Evolutionary conservation across 2,888 invertebrate genomes (phyloP).

Genomic region (Apoda limacodes): DNA sequence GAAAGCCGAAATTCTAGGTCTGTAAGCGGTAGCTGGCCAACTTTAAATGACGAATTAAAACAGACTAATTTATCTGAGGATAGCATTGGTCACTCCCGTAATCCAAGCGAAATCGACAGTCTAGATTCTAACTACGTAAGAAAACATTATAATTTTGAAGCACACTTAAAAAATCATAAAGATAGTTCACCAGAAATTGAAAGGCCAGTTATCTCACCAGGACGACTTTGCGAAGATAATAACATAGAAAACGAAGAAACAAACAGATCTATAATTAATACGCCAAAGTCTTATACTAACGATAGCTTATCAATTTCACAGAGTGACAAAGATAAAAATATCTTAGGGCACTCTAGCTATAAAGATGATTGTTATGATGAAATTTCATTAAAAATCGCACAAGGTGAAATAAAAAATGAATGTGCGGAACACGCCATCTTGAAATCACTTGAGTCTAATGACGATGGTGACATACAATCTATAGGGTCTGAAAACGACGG

Average conservation of each 20-base stretch:
- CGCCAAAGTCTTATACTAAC: constrained; percentile 55
- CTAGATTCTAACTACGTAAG: constrained; percentile 70
- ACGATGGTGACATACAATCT: constrained; percentile 42
- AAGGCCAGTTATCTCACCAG: constrained; percentile 42
- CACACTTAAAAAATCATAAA: constrained; percentile 53
- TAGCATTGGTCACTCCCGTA: constrained; percentile 58
- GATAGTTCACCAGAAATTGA: constrained; percentile 61
- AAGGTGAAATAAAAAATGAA: constrained; percentile 25
- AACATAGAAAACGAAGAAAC: constrained; percentile 48
- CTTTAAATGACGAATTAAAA: constrained; percentile 54
- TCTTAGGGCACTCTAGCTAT: constrained; percentile 23
- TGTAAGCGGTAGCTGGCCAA: constrained; percentile 60
- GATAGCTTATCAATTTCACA: constrained; percentile 47
- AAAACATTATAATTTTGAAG: constrained; percentile 66
- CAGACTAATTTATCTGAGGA: constrained; percentile 58
- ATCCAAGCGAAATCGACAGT: constrained; percentile 69
- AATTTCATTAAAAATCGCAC: constrained; percentile 35
- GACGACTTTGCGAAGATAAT: constrained; percentile 44
- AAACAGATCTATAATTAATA: constrained; percentile 51
- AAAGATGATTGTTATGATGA: constrained; percentile 37
- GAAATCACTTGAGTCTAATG: constrained; percentile 22
- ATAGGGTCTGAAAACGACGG: constrained; percentile 60
- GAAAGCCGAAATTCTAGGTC: constrained; percentile 51
- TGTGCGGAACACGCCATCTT: constrained; percentile 18
- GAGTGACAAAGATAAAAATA: constrained; percentile 42